A percentile compares a stretch with the other conserved stretches of the same genome.
Evolutionary conservation across 2,797 vertebrate species (phyloP).

Genomic region (Enteromius unitaeniatus): DNA sequence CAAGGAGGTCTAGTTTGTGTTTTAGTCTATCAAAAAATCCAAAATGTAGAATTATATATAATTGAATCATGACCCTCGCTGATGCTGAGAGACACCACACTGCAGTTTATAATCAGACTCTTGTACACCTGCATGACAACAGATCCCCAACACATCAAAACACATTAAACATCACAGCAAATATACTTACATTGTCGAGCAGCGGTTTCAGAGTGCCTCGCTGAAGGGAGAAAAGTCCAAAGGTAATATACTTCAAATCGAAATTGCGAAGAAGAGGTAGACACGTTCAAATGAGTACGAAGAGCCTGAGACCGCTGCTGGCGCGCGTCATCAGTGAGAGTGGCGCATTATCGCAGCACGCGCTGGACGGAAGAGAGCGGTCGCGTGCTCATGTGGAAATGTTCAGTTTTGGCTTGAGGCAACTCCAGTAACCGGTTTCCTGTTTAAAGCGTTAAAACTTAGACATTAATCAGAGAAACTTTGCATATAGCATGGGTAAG

Average conservation of each 20-base stretch:
- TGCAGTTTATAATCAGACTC: neutral
- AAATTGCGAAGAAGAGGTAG: constrained; percentile 45
- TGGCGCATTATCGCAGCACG: constrained; percentile 70
- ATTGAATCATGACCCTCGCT: neutral
- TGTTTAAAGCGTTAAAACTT: neutral
- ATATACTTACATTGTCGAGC: constrained; percentile 82
- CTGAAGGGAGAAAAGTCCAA: constrained; percentile 54
- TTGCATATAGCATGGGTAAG: neutral
- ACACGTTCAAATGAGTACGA: constrained; percentile 43
- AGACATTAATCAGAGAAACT: neutral
- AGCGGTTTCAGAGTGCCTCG: constrained; percentile 75
- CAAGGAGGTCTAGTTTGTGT: neutral
- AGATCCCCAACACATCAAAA: constrained; percentile 27
- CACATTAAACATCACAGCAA: constrained; percentile 64
- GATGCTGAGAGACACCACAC: constrained; percentile 8
- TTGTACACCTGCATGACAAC: neutral
- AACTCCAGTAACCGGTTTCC: neutral
- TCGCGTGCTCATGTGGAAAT: constrained; percentile 28
- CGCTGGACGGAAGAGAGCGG: constrained; percentile 17
- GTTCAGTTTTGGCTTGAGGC: neutral
- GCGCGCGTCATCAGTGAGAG: constrained; percentile 66
- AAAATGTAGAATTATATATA: neutral
- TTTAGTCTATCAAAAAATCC: neutral
- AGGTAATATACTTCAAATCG: constrained; percentile 46
- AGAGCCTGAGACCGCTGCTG: neutral